Percentiles rank a stretch among this genome's conserved stretches.
Conservation (phyloP, 2,113 vertebrate genomes). For the Saccopteryx bilineata region DNA sequence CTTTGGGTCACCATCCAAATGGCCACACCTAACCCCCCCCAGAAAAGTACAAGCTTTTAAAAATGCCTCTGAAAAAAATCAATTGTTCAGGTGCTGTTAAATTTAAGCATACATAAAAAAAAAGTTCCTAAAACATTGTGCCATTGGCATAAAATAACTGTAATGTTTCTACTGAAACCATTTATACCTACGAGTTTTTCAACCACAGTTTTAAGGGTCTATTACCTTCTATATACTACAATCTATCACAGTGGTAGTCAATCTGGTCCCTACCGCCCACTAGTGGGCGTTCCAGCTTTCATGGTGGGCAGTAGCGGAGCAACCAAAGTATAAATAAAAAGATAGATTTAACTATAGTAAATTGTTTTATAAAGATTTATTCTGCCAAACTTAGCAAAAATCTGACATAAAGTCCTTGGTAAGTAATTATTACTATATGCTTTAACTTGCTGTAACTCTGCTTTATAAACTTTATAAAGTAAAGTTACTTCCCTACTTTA, state of each 20-base stretch:
- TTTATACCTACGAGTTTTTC: background rate
- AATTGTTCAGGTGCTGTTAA: slow-evolving; percentile 18
- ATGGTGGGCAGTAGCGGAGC: no score
- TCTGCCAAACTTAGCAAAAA: no score
- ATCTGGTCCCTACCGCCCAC: no score
- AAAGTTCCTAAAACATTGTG: background rate
- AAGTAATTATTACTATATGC: no score
- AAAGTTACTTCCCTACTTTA: no score
- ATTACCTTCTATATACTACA: slow-evolving; percentile 16
- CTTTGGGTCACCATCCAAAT: slow-evolving; percentile 96
- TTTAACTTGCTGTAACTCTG: no score
- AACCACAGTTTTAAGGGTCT: slow-evolving; percentile 20
- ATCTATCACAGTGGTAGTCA: background rate
- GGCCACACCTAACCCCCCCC: slow-evolving; percentile 94
- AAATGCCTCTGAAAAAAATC: slow-evolving; percentile 66
- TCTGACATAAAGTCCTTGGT: no score
- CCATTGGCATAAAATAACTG: background rate
- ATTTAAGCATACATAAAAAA: slow-evolving; percentile 18
- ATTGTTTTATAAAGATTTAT: no score
- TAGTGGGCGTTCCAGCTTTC: no score
- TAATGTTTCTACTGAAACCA: slow-evolving; percentile 20
- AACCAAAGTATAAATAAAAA: no score
- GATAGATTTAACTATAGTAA: no score
- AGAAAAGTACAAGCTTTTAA: slow-evolving; percentile 86
- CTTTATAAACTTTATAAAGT: no score